Percentiles rank a stretch among this genome's conserved stretches.
Conservation (phyloP, 2,113 vertebrate species). For the Mobula birostris region DNA sequence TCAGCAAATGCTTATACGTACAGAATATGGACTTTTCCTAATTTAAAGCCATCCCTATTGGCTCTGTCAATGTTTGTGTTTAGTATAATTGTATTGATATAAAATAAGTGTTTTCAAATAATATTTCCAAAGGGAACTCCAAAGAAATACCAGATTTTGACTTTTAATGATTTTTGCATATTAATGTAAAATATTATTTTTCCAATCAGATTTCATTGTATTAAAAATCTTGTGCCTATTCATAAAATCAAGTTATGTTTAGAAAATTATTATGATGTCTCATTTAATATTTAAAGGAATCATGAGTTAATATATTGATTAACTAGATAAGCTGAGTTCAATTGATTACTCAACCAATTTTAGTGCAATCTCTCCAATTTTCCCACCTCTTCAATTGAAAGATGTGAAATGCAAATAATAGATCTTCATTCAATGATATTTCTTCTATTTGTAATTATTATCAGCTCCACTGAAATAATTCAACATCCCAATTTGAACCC, state of each 20-base stretch:
- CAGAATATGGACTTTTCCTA: background rate
- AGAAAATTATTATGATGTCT: background rate
- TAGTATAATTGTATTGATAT: background rate
- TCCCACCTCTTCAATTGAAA: background rate
- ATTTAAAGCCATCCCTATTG: background rate
- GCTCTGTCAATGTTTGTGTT: too few species aligned
- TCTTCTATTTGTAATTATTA: background rate
- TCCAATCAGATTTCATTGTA: conserved; percentile 1
- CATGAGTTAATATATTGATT: background rate
- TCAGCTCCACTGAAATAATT: too few species aligned
- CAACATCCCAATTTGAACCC: background rate
- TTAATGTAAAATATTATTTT: background rate
- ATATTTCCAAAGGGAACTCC: background rate
- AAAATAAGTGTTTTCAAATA: conserved; percentile 13
- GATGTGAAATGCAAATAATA: background rate
- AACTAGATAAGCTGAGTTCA: background rate
- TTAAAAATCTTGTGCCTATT: conserved; percentile 34
- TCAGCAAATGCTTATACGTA: background rate
- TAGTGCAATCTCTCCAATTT: background rate
- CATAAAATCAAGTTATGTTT: conserved; percentile 26
- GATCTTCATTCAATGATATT: background rate
- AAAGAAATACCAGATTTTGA: conserved; percentile 14
- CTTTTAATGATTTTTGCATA: background rate
- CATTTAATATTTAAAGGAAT: background rate
- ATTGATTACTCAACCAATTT: background rate